A percentile compares a stretch with the other conserved stretches of the same genome.
phyloP scores from a whole-genome alignment of 2,797 vertebrate species.

The Spheniscus humboldti region DNA sequence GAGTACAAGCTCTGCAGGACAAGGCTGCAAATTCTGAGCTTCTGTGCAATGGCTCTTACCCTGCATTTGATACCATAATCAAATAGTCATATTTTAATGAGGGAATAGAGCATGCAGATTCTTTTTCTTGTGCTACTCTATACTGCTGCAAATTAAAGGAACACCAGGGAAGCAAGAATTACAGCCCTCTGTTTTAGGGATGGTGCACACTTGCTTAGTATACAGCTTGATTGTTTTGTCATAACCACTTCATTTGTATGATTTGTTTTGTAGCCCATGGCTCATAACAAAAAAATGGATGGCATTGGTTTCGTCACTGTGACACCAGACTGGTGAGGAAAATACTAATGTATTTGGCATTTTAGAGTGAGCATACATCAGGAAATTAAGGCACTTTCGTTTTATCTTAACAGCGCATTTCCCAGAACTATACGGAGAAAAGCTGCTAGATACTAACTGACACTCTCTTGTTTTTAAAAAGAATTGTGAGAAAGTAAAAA shows the following conservation, averaged over 20 bases:
- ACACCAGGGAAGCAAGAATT: neutral
- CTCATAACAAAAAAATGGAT: neutral
- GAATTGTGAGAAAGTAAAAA: neutral
- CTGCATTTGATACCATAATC: neutral
- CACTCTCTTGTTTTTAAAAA: neutral
- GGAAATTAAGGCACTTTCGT: neutral
- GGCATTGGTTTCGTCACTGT: neutral
- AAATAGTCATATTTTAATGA: neutral
- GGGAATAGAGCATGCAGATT: neutral
- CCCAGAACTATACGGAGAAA: neutral
- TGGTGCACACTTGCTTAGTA: neutral
- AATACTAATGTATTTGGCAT: neutral
- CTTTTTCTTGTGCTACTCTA: neutral
- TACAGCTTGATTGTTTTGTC: neutral
- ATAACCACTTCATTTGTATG: neutral
- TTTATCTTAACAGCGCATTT: neutral
- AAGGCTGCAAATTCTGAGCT: neutral
- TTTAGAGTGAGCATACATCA: neutral
- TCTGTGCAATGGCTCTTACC: neutral
- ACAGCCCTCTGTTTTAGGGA: neutral
- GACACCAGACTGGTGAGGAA: neutral
- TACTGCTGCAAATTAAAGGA: neutral
- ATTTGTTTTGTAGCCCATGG: neutral
- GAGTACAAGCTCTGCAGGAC: neutral
- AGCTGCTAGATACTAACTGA: neutral